Percentiles rank a stretch among this genome's conserved stretches.
phyloP scores from a whole-genome alignment of 1,140 invertebrate species.

The Pentalonia nigronervosa region DNA sequence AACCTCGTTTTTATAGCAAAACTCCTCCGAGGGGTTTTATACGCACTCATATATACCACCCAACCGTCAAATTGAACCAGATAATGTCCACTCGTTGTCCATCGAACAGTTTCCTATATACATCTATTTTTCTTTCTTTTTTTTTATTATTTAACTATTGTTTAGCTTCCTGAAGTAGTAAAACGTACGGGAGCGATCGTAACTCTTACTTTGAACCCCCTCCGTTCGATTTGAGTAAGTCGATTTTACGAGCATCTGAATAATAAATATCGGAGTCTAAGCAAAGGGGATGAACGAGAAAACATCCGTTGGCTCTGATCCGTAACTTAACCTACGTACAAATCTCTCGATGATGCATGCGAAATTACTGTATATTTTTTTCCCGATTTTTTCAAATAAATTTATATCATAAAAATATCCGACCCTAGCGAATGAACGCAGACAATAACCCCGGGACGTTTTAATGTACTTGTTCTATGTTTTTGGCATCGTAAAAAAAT shows the following conservation, averaged over 20 bases:
- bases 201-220: slow-evolving; percentile 46
- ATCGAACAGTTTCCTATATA: slow-evolving; percentile 39
- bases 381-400: slow-evolving; percentile 39
- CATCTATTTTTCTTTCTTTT: not conserved
- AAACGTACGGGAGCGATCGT: slow-evolving; percentile 47
- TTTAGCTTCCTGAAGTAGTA: slow-evolving; percentile 53
- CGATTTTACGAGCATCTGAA: slow-evolving; percentile 53
- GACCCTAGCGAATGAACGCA: not conserved
- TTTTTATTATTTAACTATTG: slow-evolving; percentile 55
- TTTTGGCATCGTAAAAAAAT: not conserved
- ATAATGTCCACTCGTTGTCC: slow-evolving; percentile 56
- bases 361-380: slow-evolving; percentile 6
- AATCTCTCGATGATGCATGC: slow-evolving; percentile 41
- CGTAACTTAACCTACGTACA: slow-evolving; percentile 55
- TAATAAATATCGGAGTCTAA: slow-evolving; percentile 53
- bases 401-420: slow-evolving; percentile 41
- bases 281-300: slow-evolving; percentile 32
- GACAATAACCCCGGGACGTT: not conserved
- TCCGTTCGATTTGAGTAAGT: not conserved
- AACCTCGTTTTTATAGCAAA: slow-evolving; percentile 54
- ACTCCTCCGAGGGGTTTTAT: slow-evolving; percentile 53
- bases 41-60: slow-evolving; percentile 26
- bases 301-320: slow-evolving; percentile 53
- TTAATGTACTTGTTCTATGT: not conserved
- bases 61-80: slow-evolving; percentile 52